Conservation (phyloP, 2,113 vertebrate species). For the Xenus cinereus region DNA sequence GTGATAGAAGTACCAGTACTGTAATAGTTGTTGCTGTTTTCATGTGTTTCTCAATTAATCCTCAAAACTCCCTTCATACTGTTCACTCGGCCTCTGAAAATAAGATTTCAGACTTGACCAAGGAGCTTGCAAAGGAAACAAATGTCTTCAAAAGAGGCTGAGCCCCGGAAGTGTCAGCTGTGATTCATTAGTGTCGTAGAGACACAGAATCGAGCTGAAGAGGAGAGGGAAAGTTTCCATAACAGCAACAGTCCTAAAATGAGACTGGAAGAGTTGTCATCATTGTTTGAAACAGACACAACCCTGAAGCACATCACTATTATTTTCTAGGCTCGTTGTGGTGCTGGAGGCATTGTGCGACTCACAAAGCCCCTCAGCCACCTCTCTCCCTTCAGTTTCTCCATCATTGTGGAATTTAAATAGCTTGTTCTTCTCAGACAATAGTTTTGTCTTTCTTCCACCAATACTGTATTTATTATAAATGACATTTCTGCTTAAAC, state of each 20-base stretch:
- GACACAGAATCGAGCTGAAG: neutral
- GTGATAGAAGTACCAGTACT: neutral
- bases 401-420: conserved; percentile 43
- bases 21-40: neutral
- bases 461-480: conserved; percentile 23
- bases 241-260: conserved; percentile 10
- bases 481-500: conserved; percentile 13
- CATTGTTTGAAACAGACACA: conserved; percentile 29
- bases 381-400: conserved; percentile 31
- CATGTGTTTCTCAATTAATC: neutral
- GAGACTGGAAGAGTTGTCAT: conserved; percentile 23
- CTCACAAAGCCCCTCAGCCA: conserved; percentile 38
- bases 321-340: conserved; percentile 11
- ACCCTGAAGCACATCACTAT: conserved; percentile 2
- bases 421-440: conserved; percentile 27
- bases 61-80: neutral
- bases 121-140: neutral
- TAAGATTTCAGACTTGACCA: neutral
- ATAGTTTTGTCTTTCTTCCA: conserved; percentile 40
- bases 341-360: neutral
- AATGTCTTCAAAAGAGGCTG: neutral
- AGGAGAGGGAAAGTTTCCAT: conserved; percentile 46
- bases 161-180: conserved; percentile 9
- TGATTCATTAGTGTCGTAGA: neutral
- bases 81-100: neutral